A percentile compares a stretch with the other conserved stretches of the same genome.
Evolutionary conservation across 1,140 invertebrate genomes (phyloP).

Genomic region (Meloidogyne hapla): DNA sequence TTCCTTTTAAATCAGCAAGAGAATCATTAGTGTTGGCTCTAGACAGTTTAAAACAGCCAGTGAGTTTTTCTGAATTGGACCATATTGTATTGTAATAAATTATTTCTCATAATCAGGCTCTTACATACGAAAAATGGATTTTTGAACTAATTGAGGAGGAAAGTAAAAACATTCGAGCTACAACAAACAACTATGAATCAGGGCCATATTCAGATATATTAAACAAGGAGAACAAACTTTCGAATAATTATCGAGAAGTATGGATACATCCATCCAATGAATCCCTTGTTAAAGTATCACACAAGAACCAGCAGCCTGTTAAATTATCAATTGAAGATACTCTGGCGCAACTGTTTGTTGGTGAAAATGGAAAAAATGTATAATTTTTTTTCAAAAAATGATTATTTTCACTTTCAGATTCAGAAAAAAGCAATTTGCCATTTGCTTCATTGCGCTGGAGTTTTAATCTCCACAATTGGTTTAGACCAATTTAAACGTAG

Average conservation of each 20-base stretch:
- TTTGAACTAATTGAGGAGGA: conserved; percentile 18
- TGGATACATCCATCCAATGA: conserved; percentile 29
- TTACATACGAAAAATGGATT: conserved; percentile 12
- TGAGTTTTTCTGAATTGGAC: background rate
- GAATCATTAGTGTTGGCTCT: conserved; percentile 12
- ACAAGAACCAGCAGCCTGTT: background rate
- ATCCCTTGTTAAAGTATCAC: background rate
- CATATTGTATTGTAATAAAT: background rate
- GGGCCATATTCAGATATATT: conserved; percentile 1
- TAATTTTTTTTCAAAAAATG: background rate
- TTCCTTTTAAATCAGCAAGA: conserved; percentile 14
- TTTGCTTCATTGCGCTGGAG: conserved; percentile 33
- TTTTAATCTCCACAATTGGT: conserved; percentile 47
- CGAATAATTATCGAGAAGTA: conserved; percentile 6
- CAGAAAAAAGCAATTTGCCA: conserved; percentile 38
- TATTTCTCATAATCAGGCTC: conserved; percentile 1
- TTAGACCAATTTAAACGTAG: conserved; percentile 37
- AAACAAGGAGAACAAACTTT: background rate
- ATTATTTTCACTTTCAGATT: conserved; percentile 13
- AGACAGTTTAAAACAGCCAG: conserved; percentile 13
- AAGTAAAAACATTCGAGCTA: conserved; percentile 8
- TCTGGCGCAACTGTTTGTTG: conserved; percentile 2
- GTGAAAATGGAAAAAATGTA: conserved; percentile 29
- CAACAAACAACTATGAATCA: background rate
- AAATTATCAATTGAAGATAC: background rate